Base-by-base conservation (phyloP, 1,140 invertebrate genomes). In the Spodoptera litura region DNA sequence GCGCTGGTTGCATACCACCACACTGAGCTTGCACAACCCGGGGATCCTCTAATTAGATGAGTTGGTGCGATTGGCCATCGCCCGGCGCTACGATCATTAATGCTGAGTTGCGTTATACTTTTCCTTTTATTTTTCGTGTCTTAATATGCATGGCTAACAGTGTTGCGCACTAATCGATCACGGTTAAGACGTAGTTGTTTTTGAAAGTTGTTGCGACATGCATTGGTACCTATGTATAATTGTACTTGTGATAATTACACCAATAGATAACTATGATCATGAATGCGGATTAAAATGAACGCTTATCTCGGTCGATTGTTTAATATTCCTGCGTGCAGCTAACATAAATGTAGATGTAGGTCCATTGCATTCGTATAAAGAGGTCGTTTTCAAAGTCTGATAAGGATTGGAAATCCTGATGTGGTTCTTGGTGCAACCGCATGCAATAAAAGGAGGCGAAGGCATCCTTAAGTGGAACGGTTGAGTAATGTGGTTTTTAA, bases 11-110 rank as follows among this genome's bases (percentile, higher is more conserved):
- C 59, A 53, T 20, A 49, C 59, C 52, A 66, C 78, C 52, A 70
- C 55, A 61, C 58, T 38, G 38, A 20, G 53, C 72, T 84, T 85
- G 80, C 85, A 74, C 78, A 84, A 84, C 35, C 70, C 20, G 74
- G 70, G 78, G 78, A 87, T 85, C 81, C 74, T 79, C 81, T 84
- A 87, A 87, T 87, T 87, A 87, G 81, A 87, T 85, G 81, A 80
- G 71, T 61, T 52, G 64, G 73, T 52, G 20, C 78, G 81, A 86
- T 85, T 79, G 76, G 31, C 68, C 55, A 64, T 78, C 70, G 76
- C 44, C 12, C 38, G 71, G 52, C n/a, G 20, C 70, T 49, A 44
- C 38, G 56, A 59, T 38, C 56, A 74, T 58, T 20, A 74, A 61
- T 61, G 15, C 74, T 78, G 44, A 53, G 62, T 78, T 64, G 68